Conservation (phyloP, 2,113 vertebrate genomes). For the Vicugna pacos region DNA sequence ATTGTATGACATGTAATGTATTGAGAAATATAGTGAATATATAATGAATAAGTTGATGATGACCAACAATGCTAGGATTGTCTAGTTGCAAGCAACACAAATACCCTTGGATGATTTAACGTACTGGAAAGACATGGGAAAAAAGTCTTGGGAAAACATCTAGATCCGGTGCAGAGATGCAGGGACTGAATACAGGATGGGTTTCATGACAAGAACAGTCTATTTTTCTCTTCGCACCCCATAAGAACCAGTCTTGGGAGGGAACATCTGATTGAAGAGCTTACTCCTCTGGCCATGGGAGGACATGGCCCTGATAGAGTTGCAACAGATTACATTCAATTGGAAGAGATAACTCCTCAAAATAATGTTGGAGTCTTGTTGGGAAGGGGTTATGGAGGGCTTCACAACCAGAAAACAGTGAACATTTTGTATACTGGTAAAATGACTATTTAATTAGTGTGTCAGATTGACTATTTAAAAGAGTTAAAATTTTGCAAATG, state of each 20-base stretch:
- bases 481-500: not conserved
- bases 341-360: not conserved
- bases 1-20: not conserved
- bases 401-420: not conserved
- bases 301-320: not conserved
- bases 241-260: not conserved
- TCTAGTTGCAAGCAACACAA: not conserved
- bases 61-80: not conserved
- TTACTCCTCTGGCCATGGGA: not conserved
- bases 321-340: not conserved
- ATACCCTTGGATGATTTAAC: not conserved
- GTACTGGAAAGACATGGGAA: not conserved
- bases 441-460: not conserved
- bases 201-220: not conserved
- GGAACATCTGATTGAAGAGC: not conserved
- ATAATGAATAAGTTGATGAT: not conserved
- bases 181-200: not conserved
- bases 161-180: not conserved
- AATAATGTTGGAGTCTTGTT: not conserved
- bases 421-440: not conserved
- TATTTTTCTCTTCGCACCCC: not conserved
- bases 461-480: not conserved
- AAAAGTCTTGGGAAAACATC: not conserved
- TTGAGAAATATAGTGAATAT: not conserved
- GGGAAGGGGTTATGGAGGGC: accelerated